Conservation (phyloP, 1,140 invertebrate genomes). For the Gryllus bimaculatus region DNA sequence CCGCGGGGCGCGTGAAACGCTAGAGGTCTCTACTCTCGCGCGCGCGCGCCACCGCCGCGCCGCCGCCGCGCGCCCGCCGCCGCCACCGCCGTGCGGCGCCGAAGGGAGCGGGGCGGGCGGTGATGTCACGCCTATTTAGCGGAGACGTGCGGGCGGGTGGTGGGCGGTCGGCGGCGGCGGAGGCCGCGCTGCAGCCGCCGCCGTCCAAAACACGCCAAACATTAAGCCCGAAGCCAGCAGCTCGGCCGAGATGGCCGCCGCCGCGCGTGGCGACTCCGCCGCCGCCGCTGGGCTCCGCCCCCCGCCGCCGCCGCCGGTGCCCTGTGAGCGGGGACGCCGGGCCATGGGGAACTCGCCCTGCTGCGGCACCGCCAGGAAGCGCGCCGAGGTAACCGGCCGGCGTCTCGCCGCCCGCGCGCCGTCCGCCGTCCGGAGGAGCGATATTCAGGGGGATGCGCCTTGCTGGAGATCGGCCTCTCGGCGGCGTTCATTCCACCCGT, state of each 20-base stretch:
- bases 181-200: background rate
- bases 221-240: conserved; percentile 3
- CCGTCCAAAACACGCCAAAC: conserved; percentile 2
- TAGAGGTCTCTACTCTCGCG: background rate
- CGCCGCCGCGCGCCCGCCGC: too few species aligned
- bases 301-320: too few species aligned
- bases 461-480: too few species aligned
- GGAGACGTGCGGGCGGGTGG: background rate
- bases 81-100: too few species aligned
- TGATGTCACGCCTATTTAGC: conserved; percentile 3
- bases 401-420: too few species aligned
- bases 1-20: background rate
- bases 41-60: too few species aligned
- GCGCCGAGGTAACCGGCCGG: background rate
- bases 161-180: too few species aligned
- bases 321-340: background rate
- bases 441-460: too few species aligned
- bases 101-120: background rate
- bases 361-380: background rate
- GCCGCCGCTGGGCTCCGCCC: too few species aligned
- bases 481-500: too few species aligned
- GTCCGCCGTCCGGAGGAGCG: background rate
- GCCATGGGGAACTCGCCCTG: background rate
- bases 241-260: background rate
- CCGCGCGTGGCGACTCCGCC: background rate